These are phyloP conservation scores for Struthio camelus DNA, from an alignment of 2,113 vertebrate genomes.

Conservation along the genomic window DNA sequence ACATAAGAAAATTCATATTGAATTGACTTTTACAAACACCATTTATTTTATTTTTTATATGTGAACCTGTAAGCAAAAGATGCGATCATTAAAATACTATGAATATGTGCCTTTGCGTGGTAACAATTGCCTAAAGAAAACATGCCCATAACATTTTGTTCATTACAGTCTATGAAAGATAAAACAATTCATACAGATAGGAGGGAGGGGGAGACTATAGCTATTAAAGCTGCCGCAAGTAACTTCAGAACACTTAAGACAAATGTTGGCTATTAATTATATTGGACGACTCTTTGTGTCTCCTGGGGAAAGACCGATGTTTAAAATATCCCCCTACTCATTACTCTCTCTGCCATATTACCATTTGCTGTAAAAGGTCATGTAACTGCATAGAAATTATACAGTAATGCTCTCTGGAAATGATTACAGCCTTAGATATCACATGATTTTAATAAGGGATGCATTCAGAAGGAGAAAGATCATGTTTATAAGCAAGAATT, in stretches of 20 bases:
- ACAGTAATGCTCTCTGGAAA: not conserved
- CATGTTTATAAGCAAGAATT: not conserved
- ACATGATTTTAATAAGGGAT: not conserved
- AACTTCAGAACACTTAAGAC: not conserved
- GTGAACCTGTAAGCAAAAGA: not conserved
- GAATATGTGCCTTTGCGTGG: not conserved
- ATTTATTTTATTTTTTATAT: not conserved
- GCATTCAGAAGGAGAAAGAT: not conserved
- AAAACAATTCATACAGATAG: not conserved
- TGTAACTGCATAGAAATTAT: not conserved
- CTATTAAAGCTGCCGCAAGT: not conserved
- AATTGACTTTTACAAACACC: not conserved
- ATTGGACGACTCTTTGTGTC: not conserved
- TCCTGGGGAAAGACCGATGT: not conserved
- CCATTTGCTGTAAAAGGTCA: not conserved
- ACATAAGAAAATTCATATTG: not conserved
- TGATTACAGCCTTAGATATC: not conserved
- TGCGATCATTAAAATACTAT: conserved; percentile 18
- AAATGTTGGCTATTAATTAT: not conserved
- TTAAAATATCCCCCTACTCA: not conserved
- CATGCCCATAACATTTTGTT: not conserved
- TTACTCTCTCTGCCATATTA: not conserved
- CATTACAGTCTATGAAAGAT: not conserved
- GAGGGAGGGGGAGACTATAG: not conserved
- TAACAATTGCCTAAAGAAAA: not conserved